These are phyloP conservation scores for Cerastoderma edule DNA, from an alignment of 2,888 invertebrate genomes.

Conservation along the genomic window DNA sequence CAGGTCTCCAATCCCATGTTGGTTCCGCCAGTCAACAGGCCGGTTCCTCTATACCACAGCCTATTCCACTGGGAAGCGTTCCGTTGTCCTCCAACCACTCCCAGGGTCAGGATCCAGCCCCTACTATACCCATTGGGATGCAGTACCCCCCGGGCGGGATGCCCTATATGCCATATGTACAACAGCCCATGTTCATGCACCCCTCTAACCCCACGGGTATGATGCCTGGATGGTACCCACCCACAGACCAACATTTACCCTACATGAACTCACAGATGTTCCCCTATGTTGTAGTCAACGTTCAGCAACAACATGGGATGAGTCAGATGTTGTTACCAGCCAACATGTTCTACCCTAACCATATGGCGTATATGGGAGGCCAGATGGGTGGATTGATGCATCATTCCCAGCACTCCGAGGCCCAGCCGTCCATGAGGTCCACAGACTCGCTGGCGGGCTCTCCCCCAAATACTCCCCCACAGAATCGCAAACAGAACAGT, in stretches of 20 bases:
- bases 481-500: conserved; percentile 59
- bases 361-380: conserved; percentile 31
- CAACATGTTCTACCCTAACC: conserved; percentile 46
- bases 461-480: conserved; percentile 75
- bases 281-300: conserved; percentile 60
- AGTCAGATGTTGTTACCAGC: conserved; percentile 58
- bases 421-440: conserved; percentile 22
- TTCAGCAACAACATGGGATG: conserved; percentile 56
- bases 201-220: conserved; percentile 57
- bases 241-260: conserved; percentile 29
- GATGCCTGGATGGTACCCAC: conserved; percentile 56
- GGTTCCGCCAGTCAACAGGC: conserved; percentile 13
- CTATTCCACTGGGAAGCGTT: conserved; percentile 45
- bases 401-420: conserved; percentile 45
- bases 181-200: conserved; percentile 57
- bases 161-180: conserved; percentile 49
- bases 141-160: conserved; percentile 32
- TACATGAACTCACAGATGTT: conserved; percentile 34
- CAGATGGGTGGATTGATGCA: conserved; percentile 25
- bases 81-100: conserved; percentile 34
- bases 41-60: conserved; percentile 13
- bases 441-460: conserved; percentile 49
- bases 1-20: conserved; percentile 21
- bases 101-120: conserved; percentile 6
- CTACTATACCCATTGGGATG: conserved; percentile 22